Base-by-base conservation (phyloP, 2,113 vertebrate species). In the Grallaria varia region DNA sequence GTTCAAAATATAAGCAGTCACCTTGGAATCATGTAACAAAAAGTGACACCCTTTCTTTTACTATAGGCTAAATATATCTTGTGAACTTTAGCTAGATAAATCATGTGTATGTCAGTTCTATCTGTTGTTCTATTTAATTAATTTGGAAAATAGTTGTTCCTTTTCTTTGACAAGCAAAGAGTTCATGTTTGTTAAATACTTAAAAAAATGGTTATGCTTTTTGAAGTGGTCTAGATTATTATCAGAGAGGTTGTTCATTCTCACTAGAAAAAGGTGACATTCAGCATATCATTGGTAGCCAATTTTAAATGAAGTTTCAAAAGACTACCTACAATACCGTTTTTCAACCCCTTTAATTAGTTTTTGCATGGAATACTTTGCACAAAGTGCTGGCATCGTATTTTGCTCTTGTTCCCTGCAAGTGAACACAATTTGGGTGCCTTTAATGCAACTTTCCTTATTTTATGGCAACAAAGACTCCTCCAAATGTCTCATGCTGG, bases 171-270 rank as follows among this genome's bases (percentile, higher is more conserved):
- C 91, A 93, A 89, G 58, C 69, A 64, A 78, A 80, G 88, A 96
- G 84, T 97, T 97, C 62, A 37, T 98, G 97, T 98, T 98, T 98
- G 97, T 98, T 98, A 97, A 98, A 98, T 98, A 98, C 97, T 98
- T 91, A 73, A 93, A 73, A 74, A 67, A 79, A 39, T 40, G 63
- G 33, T 67, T 94, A 64, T 86, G 44, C 67, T 73, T 95, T 93
- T 96, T 91, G 17, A 67, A 71, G 87, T 91, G 89, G 96, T 98
- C 98, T 97, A 98, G 99, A 99, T 99, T 97, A 98, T 98, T 98
- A 99, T 99, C 99, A 97, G 97, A 97, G 97, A 98, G 98, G 98
- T 98, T 98, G 98, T 98, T 98, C 98, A 98, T 98, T 99, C 98
- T 98, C 97, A 91, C 72, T 97, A 93, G 93, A 96, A 97, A 97